Percentiles rank a stretch among this genome's conserved stretches.
phyloP scores from a whole-genome alignment of 2,888 invertebrate species.

The Sphecodes monilicornis region DNA sequence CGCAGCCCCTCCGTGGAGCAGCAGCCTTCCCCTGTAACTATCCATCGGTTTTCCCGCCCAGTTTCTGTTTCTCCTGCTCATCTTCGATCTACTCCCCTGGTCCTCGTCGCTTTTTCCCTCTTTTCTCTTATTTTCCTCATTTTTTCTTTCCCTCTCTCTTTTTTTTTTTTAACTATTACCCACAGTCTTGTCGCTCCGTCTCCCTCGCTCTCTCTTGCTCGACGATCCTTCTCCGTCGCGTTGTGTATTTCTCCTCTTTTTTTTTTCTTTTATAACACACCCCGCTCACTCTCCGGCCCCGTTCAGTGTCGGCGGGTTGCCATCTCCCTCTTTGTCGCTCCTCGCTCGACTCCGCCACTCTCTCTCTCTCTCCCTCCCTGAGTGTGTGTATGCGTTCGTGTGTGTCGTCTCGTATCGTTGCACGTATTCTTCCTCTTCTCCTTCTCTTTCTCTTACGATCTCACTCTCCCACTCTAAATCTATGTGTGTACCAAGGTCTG shows the following conservation, averaged over 20 bases:
- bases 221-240: constrained; percentile 24
- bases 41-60: constrained; percentile 53
- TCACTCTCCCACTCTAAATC: neutral
- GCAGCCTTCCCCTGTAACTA: constrained; percentile 27
- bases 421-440: neutral
- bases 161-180: constrained; percentile 42
- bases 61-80: constrained; percentile 48
- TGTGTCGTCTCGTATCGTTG: constrained; percentile 30
- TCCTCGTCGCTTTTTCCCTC: constrained; percentile 12
- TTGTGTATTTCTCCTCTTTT: constrained; percentile 51
- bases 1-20: neutral
- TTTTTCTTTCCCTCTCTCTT: neutral
- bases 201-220: neutral
- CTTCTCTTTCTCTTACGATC: neutral
- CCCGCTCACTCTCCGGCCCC: constrained; percentile 14
- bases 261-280: constrained; percentile 57
- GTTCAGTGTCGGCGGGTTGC: constrained; percentile 55
- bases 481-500: neutral
- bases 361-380: constrained; percentile 40
- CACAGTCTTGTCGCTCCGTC: constrained; percentile 15
- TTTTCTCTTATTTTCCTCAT: neutral
- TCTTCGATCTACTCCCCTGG: constrained; percentile 52
- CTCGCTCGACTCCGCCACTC: constrained; percentile 21
- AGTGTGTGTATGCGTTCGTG: constrained; percentile 25
- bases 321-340: constrained; percentile 52